These are phyloP conservation scores for Scalopus aquaticus DNA, from an alignment of 2,113 vertebrate species.

Conservation along the genomic window DNA sequence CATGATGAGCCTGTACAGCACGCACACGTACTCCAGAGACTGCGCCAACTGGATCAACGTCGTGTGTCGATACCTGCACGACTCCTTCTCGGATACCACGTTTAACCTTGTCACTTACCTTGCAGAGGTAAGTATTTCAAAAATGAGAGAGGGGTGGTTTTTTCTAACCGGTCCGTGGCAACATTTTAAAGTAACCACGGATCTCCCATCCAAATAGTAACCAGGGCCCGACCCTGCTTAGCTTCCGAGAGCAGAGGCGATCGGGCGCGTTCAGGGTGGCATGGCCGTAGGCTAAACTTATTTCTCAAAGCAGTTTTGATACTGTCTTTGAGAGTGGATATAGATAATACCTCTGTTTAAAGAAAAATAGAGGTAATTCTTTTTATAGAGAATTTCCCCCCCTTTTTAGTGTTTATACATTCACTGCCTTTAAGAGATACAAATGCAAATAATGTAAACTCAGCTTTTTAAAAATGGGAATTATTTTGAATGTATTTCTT, in stretches of 20 bases:
- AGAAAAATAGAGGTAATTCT: neutral
- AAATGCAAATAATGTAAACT: neutral
- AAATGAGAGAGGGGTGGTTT: neutral
- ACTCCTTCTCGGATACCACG: conserved; percentile 95
- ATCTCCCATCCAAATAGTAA: no score
- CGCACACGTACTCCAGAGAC: conserved; percentile 98
- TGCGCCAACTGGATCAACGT: conserved; percentile 99
- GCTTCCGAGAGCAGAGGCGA: no score
- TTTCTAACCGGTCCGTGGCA: neutral
- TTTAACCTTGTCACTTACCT: conserved; percentile 96
- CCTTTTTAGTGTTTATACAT: no score
- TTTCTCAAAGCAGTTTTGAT: neutral
- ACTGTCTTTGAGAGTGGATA: neutral
- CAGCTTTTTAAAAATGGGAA: neutral
- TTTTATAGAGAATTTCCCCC: neutral
- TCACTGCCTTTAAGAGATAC: neutral
- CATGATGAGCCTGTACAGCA: conserved; percentile 99
- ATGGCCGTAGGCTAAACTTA: no score
- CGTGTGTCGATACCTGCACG: conserved; percentile 97
- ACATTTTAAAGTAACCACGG: no score
- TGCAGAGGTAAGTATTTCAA: conserved; percentile 91
- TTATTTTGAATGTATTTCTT: neutral
- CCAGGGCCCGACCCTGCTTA: no score
- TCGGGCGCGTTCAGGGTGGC: no score
- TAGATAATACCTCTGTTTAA: neutral